A percentile compares a stretch with the other conserved stretches of the same genome.
phyloP scores from a whole-genome alignment of 1,140 invertebrate species.

The Copidosoma floridanum region DNA sequence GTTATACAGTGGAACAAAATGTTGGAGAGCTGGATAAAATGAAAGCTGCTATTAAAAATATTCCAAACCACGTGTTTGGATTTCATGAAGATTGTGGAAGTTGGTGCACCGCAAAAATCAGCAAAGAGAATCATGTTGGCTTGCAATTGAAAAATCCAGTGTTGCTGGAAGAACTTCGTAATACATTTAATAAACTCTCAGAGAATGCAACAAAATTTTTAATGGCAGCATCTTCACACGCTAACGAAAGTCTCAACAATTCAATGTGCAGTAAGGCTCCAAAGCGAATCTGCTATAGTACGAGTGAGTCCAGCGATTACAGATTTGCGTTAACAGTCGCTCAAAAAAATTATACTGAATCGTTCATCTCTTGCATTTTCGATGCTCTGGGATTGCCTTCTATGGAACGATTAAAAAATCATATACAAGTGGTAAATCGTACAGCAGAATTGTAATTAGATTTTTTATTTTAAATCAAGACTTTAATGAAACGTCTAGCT shows the following conservation, averaged over 20 bases:
- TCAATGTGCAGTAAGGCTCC: too few relatives aligned
- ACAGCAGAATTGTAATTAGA: background rate
- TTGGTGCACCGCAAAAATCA: slow-evolving; percentile 4
- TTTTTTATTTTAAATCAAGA: background rate
- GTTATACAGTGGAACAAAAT: slow-evolving; percentile 21
- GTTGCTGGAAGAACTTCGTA: slow-evolving; percentile 2
- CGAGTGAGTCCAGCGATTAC: background rate
- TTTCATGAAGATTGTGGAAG: slow-evolving; percentile 17
- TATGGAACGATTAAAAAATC: background rate
- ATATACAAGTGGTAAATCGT: background rate
- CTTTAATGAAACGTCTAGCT: background rate
- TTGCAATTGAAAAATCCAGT: background rate
- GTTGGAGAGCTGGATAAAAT: slow-evolving; percentile 10
- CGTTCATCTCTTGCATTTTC: slow-evolving; percentile 18
- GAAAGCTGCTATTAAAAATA: slow-evolving; percentile 24
- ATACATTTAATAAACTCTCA: slow-evolving; percentile 9
- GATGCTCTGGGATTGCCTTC: background rate
- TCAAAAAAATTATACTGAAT: slow-evolving; percentile 1
- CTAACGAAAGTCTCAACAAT: too few relatives aligned
- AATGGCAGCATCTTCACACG: too few relatives aligned
- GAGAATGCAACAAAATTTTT: slow-evolving; percentile 20
- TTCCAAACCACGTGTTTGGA: slow-evolving; percentile 23
- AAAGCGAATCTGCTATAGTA: slow-evolving; percentile 5
- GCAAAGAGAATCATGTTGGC: slow-evolving; percentile 6
- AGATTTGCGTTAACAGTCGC: background rate